Percentiles rank a stretch among this genome's conserved stretches.
phyloP scores from a whole-genome alignment of 2,113 vertebrate species.

The Vimba vimba region DNA sequence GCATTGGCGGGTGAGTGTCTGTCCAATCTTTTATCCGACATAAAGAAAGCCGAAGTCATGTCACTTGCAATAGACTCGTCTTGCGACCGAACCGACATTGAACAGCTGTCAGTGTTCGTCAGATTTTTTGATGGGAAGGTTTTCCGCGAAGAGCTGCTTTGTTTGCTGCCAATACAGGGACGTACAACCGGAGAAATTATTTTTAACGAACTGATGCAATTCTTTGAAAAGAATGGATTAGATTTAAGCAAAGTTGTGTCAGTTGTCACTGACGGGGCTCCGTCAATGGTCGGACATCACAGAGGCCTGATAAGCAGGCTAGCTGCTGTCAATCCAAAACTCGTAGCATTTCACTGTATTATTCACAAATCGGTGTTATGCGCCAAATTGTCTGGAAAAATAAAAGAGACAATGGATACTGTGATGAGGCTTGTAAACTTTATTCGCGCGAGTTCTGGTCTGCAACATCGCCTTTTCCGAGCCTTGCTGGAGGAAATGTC shows the following conservation, averaged over 20 bases:
- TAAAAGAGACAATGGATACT: not conserved
- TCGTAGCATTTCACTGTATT: not conserved
- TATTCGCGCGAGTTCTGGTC: not conserved
- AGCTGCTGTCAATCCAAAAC: not conserved
- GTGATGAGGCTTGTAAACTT: not conserved
- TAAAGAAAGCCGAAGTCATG: not conserved
- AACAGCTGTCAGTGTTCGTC: too few relatives aligned
- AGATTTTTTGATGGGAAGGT: too few relatives aligned
- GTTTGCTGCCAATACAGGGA: too few relatives aligned
- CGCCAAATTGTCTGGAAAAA: not conserved
- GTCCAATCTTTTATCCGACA: too few relatives aligned
- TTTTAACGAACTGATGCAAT: too few relatives aligned
- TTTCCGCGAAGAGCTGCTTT: not conserved
- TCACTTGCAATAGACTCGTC: not conserved
- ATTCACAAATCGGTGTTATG: too few relatives aligned
- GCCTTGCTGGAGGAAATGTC: slow-evolving; percentile 13
- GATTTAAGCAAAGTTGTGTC: too few relatives aligned
- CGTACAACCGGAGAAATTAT: too few relatives aligned
- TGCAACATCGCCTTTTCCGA: not conserved
- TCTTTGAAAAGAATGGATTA: not conserved
- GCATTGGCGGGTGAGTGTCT: too few relatives aligned
- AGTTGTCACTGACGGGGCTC: slow-evolving; percentile 45
- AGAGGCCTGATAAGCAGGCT: not conserved
- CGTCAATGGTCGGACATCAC: not conserved
- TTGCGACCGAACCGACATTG: too few relatives aligned